Conservation (phyloP, 2,113 vertebrate species). For the Macrotus californicus region DNA sequence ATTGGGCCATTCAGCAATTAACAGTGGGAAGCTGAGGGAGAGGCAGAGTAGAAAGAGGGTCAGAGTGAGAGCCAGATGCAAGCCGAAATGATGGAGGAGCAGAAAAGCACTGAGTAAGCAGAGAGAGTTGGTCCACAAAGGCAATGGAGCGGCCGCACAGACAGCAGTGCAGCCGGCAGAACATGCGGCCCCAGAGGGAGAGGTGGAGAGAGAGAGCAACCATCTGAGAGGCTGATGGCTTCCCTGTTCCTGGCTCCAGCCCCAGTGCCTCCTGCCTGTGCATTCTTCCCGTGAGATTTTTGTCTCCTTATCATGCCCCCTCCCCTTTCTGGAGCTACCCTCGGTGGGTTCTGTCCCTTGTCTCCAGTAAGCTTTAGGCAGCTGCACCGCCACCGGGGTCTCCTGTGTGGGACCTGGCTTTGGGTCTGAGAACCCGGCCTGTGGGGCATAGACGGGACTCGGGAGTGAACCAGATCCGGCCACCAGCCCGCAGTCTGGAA, state of each 20-base stretch:
- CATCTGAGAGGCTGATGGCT: slow-evolving; percentile 53
- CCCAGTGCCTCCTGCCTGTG: slow-evolving; percentile 29
- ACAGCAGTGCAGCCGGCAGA: background rate
- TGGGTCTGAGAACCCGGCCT: background rate
- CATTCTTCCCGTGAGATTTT: slow-evolving; percentile 62
- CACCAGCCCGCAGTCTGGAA: background rate
- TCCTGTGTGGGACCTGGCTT: background rate
- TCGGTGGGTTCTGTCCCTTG: background rate
- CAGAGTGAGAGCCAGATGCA: slow-evolving; percentile 45
- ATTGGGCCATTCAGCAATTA: slow-evolving; percentile 59
- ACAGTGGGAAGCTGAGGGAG: slow-evolving; percentile 32
- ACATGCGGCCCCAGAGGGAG: slow-evolving; percentile 32
- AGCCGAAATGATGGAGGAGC: slow-evolving; percentile 42
- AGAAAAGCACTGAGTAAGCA: slow-evolving; percentile 60
- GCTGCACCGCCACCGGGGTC: background rate
- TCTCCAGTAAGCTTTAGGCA: background rate
- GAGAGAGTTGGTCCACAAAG: slow-evolving; percentile 30
- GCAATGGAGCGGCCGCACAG: slow-evolving; percentile 43
- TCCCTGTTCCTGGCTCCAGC: background rate
- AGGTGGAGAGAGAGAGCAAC: background rate
- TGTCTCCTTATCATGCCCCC: background rate
- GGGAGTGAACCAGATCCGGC: background rate
- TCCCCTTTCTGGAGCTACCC: background rate
- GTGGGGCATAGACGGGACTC: background rate
- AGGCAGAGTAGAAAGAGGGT: slow-evolving; percentile 31